Percentiles rank a stretch among this genome's conserved stretches.
These are phyloP conservation scores for Microctenopoma stevenorrisi DNA, from an alignment of 2,797 vertebrate genomes.

Conservation along the genomic window DNA sequence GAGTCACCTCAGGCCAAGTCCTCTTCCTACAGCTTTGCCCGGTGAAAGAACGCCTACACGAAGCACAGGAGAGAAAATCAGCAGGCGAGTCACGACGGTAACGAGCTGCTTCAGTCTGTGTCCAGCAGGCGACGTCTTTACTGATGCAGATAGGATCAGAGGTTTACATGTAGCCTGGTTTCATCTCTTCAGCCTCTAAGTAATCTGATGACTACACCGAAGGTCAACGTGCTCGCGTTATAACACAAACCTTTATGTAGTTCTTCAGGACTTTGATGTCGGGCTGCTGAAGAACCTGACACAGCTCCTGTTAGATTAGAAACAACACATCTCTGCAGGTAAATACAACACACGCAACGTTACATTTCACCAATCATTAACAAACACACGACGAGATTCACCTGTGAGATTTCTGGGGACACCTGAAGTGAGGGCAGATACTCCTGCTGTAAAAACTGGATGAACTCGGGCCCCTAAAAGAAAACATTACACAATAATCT, in stretches of 20 bases:
- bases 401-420: conserved; percentile 95
- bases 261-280: conserved; percentile 97
- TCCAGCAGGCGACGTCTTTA: too few relatives aligned
- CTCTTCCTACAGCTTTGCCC: conserved; percentile 90
- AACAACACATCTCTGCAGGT: not conserved
- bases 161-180: too few relatives aligned
- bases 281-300: conserved; percentile 96
- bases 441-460: conserved; percentile 96
- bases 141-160: too few relatives aligned
- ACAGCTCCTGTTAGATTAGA: conserved; percentile 87
- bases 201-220: too few relatives aligned
- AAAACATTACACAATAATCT: rapidly evolving
- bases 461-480: conserved; percentile 91
- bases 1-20: conserved; percentile 75
- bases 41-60: conserved; percentile 94
- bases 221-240: too few relatives aligned
- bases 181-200: too few relatives aligned
- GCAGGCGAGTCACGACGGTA: not conserved
- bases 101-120: not conserved
- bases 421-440: conserved; percentile 97
- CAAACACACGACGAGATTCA: too few relatives aligned
- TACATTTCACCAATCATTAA: too few relatives aligned
- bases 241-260: conserved; percentile 81
- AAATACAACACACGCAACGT: too few relatives aligned
- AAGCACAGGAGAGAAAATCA: not conserved